Base-by-base conservation (phyloP, 2,113 vertebrate genomes). In the Pluvianellus socialis region DNA sequence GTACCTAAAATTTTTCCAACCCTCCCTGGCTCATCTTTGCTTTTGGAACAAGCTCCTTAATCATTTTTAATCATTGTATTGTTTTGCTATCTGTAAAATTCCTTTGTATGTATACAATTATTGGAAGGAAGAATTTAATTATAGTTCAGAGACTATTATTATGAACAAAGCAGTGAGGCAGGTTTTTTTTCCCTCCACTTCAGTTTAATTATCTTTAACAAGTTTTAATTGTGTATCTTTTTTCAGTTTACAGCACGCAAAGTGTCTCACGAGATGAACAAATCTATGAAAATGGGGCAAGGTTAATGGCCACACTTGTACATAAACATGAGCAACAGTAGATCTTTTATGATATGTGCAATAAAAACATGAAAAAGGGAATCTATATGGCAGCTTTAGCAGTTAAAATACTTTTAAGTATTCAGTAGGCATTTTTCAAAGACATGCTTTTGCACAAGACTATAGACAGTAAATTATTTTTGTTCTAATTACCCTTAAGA, bases 81-180 rank as follows among this genome's bases (percentile, higher is more conserved):
- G 95, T 96, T 97, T 97, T 96, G 88, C 74, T 98, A 96, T 97
- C 97, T 97, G 94, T 75, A 97, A 97, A 94, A 96, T 93, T 97
- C 94, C 62, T 97, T 97, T 97, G 87, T 98, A 96, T 96, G 72
- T 96, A 96, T 96, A 97, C 93, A 97, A 94, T 96, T 97, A 98
- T 97, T 97, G 94, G 96, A 97, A 97, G 88, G 93, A 98, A 98
- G 91, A 96, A 95, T 97, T 97, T 97, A 97, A 97, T 97, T 97
- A 98, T 96, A 90, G 96, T 96, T 97, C 95, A 94, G 96, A 96
- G 96, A 95, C 93, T 96, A 97, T 92, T 96, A 97, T 95, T 93
- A 95, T 72, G 95, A 97, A 97, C 97, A 97, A 97, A 98, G 92
- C 86, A 96, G 63, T 72, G 71, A 91, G 75, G 87, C 88, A 97